A percentile compares a stretch with the other conserved stretches of the same genome.
Evolutionary conservation across 2,113 vertebrate genomes (phyloP).

Genomic region (Colossoma macropomum): DNA sequence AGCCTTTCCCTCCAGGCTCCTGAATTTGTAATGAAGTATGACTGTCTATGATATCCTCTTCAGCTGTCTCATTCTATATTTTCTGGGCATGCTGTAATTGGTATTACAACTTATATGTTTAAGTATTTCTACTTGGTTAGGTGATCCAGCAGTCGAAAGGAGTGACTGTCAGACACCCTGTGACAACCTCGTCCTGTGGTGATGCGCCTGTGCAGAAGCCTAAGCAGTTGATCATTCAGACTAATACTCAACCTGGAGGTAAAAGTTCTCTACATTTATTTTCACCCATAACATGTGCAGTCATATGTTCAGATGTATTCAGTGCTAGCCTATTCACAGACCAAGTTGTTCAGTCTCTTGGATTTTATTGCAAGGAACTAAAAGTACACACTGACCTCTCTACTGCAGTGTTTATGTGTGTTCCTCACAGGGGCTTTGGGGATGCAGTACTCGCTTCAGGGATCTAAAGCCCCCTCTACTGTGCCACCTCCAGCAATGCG

Average conservation of each 20-base stretch:
- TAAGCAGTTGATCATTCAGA: slow-evolving; percentile 50
- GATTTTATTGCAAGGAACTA: not conserved
- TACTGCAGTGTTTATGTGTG: slow-evolving; percentile 46
- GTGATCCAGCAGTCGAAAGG: slow-evolving; percentile 77
- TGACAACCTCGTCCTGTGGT: slow-evolving; percentile 54
- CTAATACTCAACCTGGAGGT: slow-evolving; percentile 64
- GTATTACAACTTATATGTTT: not conserved
- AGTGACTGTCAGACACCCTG: slow-evolving; percentile 69
- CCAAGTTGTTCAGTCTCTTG: not conserved
- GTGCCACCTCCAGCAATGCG: slow-evolving; percentile 72
- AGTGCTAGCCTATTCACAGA: not conserved
- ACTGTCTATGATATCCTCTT: not conserved
- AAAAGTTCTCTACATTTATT: not conserved
- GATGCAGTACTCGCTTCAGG: slow-evolving; percentile 80
- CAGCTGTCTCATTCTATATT: not conserved
- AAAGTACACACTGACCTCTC: slow-evolving; percentile 14
- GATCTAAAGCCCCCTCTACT: slow-evolving; percentile 79
- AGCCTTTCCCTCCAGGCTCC: not conserved
- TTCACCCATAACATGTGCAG: not conserved
- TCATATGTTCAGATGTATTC: not conserved
- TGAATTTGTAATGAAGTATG: not conserved
- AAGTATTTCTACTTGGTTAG: slow-evolving; percentile 64
- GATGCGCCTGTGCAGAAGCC: slow-evolving; percentile 62
- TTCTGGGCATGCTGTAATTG: not conserved
- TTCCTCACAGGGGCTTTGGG: slow-evolving; percentile 77